Evolutionary conservation across 2,888 invertebrate genomes (phyloP), one percentile per base, ranked within the genome.

Genomic region (Andrena dorsata): DNA sequence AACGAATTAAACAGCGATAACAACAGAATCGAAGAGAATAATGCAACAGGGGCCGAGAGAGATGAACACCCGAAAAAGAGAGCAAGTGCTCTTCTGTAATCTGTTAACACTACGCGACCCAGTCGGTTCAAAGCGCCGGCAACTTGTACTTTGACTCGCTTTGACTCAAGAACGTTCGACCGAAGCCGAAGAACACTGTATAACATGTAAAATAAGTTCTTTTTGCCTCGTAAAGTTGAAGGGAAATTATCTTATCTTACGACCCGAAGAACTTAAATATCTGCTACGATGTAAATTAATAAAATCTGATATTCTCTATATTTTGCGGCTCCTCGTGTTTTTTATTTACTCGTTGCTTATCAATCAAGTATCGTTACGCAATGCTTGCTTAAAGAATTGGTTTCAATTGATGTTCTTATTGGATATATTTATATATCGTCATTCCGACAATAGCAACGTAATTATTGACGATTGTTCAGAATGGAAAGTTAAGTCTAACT

Each of bases 221-320:
- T 13, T 41, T 16, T 41, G 41, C 16, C 41, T 41, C 41, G 1
- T 16, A 41, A 41, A 41, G 4, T 41, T 41, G 0, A 16, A 41
- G 16, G 16, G 41, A 41, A 41, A 41, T 41, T 41, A 41, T 41
- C 41, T 16, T 41, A 16, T 16, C 41, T 41, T 3, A 4, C 16
- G 41, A 41, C 16, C 4, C 41, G 4, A 41, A 41, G 16, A 41
- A 41, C 16, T 16, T 41, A 41, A 13, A 41, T 41, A 41, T 41
- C 41, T 16, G 4, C 41, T 41, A 16, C 16, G 20, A 56, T 56
- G 4, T 8, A 23, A 56, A 26, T 23, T 1, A 56, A 56, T 56
- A 26, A 56, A 56, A 56, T 23, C 26, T 10, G 56, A 26, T 56
- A 23, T 56, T 23, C 56, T 56, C 23, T 56, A 56, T 56, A 56